Conservation (phyloP, 2,888 invertebrate species). For the Unio delphinus region DNA sequence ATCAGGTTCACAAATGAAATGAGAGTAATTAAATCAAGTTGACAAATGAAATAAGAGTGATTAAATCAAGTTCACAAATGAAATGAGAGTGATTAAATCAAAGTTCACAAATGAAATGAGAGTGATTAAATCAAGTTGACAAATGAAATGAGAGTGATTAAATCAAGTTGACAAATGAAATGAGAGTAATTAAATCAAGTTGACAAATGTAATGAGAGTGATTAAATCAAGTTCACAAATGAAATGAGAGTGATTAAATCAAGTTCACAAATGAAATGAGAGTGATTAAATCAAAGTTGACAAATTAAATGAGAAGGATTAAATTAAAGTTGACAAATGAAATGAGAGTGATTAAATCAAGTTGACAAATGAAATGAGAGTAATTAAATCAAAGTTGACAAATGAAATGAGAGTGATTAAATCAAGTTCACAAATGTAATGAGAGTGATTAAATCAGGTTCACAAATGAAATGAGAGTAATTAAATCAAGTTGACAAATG, state of each 20-base stretch:
- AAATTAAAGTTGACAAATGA: neutral
- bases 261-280: too few species aligned
- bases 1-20: neutral
- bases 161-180: neutral
- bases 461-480: neutral
- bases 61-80: neutral
- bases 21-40: neutral
- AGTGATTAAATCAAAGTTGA: neutral
- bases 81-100: neutral
- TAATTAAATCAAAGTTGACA: neutral
- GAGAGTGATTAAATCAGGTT: neutral
- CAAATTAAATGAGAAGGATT: neutral
- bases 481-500: neutral
- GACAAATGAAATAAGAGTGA: too few species aligned
- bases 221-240: neutral
- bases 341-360: too few species aligned
- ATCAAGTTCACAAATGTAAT: neutral
- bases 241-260: too few species aligned
- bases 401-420: neutral
- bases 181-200: neutral
- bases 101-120: neutral
- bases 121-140: neutral
- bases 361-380: too few species aligned
- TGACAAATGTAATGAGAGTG: too few species aligned
- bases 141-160: neutral